Evolutionary conservation across 1,140 invertebrate genomes (phyloP), one percentile per base, ranked within the genome.

Genomic region (Drosophila murphyi): DNA sequence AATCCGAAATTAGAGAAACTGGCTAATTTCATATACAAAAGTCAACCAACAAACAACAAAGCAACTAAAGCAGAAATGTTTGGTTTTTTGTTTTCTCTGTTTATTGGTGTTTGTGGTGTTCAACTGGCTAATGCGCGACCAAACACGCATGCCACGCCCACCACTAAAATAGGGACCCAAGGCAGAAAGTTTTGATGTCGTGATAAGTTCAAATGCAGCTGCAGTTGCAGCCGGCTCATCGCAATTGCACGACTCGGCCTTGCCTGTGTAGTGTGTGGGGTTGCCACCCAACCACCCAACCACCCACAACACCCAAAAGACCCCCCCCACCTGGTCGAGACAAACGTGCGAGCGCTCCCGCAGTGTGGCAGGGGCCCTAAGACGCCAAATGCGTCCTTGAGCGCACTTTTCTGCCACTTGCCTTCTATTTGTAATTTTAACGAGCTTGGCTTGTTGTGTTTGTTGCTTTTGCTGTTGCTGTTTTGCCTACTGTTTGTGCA

Each of bases 381-480:
- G 73, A 80, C 77, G 81, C 69, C 83, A 80, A 68, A 76, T 74
- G 74, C 65, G 85, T 89, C 85, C 85, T 89, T 89, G 85, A 89
- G 85, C 85, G 80, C 72, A 89, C 85, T 89, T 89, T 88, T 81
- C 85, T 89, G 85, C 85, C 85, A 88, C 85, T 89, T 88, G 80
- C 77, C 85, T 85, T 89, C 85, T 89, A 89, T 89, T 89, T 89
- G 85, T 85, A 89, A 89, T 89, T 89, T 89, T 89, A 89, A 89
- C 85, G 85, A 89, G 85, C 85, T 89, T 76, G 72, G 29, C 72
- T 72, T 65, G 54, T 31, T 74, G 35, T 57, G 75, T 28, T 67
- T 54, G 51, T 48, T 67, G 47, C 52, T 51, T 29, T 64, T 68
- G 41, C n/a, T 61, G 64, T 48, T 87, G 76, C 76, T 78, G 61